Base-by-base conservation (phyloP, 2,888 invertebrate genomes). In the Tachina lurida region DNA sequence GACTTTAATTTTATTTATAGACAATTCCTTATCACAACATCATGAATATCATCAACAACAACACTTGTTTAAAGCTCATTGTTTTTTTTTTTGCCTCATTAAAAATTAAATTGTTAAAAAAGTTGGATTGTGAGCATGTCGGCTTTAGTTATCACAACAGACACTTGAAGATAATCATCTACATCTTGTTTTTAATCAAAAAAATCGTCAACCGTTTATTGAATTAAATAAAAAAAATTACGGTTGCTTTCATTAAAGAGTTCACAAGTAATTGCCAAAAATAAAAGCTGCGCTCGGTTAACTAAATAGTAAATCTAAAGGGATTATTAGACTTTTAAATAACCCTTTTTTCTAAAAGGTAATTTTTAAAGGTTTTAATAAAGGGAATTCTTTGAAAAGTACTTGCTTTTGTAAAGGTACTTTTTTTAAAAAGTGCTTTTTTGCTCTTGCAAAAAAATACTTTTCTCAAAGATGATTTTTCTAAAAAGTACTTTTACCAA, bases 191-290 rank as follows among this genome's bases (percentile, higher is more conserved):
- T 60, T 71, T 71, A 75, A 65, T 75, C 19, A 76, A 76, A 65
- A 76, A 76, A 65, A 49, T 67, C 73, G 82, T 76, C 86, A 79
- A 73, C 60, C 70, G 31, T 70, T 86, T 79, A 83, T 79, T 86
- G 43, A 79, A 83, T 83, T 83, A 79, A 85, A 71, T 78, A 62
- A 78, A 70, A n/a, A 47, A 63, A 81, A 74, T 84, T 67, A 58
- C 74, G 74, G 39, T 74, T 49, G 68, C 73, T 85, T 70, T 82
- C 60, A 71, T 82, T 82, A 65, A 78, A 84, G 56, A 79, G 8
- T n/a, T 47, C 71, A 43, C 17, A 71, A 79, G 76, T 49, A 76
- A 75, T 79, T 82, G 71, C 82, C 85, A 82, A 79, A 85, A 82
- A 56, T 49, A 58, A 62, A 68, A n/a, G 10, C 65, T 67, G 13